Conservation (phyloP, 2,888 invertebrate genomes). For the Cyclophora albipunctata region DNA sequence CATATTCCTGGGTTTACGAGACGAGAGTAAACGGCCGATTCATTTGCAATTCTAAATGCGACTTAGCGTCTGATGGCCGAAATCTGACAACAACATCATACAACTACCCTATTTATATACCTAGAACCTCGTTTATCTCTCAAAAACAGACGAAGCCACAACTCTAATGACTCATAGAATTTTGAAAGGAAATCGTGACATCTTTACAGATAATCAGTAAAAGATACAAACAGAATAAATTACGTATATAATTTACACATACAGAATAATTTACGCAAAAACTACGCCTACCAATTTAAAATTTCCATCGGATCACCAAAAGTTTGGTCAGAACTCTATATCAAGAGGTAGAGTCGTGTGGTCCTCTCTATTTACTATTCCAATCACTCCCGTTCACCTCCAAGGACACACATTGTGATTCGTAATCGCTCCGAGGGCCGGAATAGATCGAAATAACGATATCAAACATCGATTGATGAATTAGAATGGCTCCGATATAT, state of each 20-base stretch:
- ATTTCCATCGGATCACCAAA: conserved; percentile 27
- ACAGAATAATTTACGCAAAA: conserved; percentile 9
- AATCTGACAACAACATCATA: conserved; percentile 21
- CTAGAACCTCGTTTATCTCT: not conserved
- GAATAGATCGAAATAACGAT: conserved; percentile 61
- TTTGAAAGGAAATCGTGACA: conserved; percentile 7
- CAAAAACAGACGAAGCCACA: too few relatives aligned
- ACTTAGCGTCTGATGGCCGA: conserved; percentile 45
- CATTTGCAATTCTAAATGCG: conserved; percentile 74
- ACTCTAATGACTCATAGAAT: not conserved
- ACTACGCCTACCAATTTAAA: conserved; percentile 23
- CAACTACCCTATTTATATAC: conserved; percentile 1
- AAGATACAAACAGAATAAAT: too few relatives aligned
- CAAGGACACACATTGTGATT: conserved; percentile 68
- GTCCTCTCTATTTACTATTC: conserved; percentile 62
- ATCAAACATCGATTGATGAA: conserved; percentile 45
- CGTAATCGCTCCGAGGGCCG: conserved; percentile 51
- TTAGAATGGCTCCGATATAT: conserved; percentile 43
- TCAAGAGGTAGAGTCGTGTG: conserved; percentile 48
- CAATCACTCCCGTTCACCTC: conserved; percentile 45
- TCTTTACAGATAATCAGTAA: not conserved
- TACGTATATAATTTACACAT: conserved; percentile 3
- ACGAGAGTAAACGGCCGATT: conserved; percentile 70
- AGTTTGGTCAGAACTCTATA: conserved; percentile 19
- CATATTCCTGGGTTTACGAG: conserved; percentile 72